phyloP scores from a whole-genome alignment of 2,113 vertebrate species.

The Phrynosoma blainvillii region DNA sequence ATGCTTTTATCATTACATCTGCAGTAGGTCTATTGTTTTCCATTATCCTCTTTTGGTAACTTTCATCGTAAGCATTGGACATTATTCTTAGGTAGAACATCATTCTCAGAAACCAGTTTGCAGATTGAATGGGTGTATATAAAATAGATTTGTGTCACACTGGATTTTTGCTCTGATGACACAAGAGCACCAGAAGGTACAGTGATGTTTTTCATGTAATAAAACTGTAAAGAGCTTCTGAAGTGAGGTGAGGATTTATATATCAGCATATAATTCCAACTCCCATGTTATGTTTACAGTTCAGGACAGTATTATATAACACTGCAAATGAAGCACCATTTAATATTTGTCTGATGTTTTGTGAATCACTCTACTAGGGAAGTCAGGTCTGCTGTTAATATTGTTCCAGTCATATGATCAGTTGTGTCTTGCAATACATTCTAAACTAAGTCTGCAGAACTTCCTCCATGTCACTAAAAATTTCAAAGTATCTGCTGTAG shows the following conservation, averaged over 20 bases:
- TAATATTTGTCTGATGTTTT: slow-evolving; percentile 33
- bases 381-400: slow-evolving; percentile 64
- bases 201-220: background rate
- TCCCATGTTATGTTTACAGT: slow-evolving; percentile 22
- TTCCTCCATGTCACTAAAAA: slow-evolving; percentile 23
- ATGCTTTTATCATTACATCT: too few species aligned
- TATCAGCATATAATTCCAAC: background rate
- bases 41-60: too few species aligned
- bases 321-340: slow-evolving; percentile 28
- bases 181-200: background rate
- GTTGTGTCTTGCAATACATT: slow-evolving; percentile 54
- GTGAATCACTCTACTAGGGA: slow-evolving; percentile 58
- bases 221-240: background rate
- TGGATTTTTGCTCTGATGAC: background rate
- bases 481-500: background rate
- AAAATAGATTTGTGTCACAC: background rate
- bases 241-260: slow-evolving; percentile 15
- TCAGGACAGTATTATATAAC: slow-evolving; percentile 5
- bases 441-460: slow-evolving; percentile 40
- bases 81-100: too few species aligned
- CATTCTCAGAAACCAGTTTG: too few species aligned
- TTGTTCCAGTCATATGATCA: slow-evolving; percentile 70
- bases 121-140: background rate
- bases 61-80: too few species aligned
- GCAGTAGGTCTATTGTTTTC: too few species aligned